Percentiles rank a stretch among this genome's conserved stretches.
These are phyloP conservation scores for Panzeria rudis DNA, from an alignment of 2,888 invertebrate species.

Conservation along the genomic window DNA sequence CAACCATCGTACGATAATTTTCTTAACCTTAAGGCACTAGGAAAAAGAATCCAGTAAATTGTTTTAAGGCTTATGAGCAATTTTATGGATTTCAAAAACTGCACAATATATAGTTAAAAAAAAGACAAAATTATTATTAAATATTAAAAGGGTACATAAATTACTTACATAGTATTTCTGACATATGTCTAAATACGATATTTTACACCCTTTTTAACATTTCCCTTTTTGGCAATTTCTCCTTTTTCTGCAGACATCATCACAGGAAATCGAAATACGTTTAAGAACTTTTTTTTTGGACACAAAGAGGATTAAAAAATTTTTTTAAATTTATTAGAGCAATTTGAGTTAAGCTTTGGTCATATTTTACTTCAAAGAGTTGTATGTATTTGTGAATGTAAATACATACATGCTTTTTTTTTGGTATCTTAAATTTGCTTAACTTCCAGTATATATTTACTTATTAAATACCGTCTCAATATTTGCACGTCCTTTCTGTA, in stretches of 20 bases:
- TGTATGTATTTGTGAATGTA: neutral
- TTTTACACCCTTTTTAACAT: conserved; percentile 11
- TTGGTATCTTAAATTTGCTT: neutral
- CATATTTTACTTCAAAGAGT: neutral
- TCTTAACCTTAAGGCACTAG: neutral
- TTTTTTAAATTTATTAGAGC: conserved; percentile 1
- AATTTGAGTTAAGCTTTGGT: conserved; percentile 33
- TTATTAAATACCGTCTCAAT: conserved; percentile 19
- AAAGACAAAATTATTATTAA: conserved; percentile 50
- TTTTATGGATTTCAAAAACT: conserved; percentile 27
- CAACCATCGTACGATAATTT: conserved; percentile 4
- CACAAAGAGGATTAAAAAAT: conserved; percentile 15
- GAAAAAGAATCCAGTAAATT: conserved; percentile 21
- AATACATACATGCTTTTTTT: neutral
- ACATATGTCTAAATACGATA: conserved; percentile 55
- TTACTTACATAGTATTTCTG: conserved; percentile 57
- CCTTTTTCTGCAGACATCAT: conserved; percentile 26
- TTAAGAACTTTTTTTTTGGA: neutral
- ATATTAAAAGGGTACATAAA: conserved; percentile 71
- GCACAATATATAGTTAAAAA: conserved; percentile 18
- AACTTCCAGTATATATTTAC: conserved; percentile 37
- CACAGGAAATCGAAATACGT: conserved; percentile 60
- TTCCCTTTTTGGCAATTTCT: neutral
- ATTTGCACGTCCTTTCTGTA: conserved; percentile 23
- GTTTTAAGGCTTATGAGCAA: conserved; percentile 56